A percentile compares a stretch with the other conserved stretches of the same genome.
Conservation (phyloP, 23 tunicate species). For the Aplidium turbinatum region DNA sequence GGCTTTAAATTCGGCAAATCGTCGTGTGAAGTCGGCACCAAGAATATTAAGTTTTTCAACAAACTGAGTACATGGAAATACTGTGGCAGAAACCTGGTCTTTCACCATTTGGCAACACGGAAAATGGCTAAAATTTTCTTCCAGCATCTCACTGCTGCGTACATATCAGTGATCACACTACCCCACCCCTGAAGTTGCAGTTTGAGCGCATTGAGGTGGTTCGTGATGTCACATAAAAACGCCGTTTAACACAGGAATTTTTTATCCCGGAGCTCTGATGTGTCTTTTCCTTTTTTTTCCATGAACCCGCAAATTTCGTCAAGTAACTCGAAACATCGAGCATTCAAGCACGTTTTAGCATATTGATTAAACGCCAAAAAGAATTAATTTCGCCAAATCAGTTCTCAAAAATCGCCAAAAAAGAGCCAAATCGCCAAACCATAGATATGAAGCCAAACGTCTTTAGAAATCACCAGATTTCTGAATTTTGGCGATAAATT, state of each 20-base stretch:
- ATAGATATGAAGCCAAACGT: no score
- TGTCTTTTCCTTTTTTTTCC: slow-evolving; percentile 27
- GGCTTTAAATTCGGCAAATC: slow-evolving; percentile 18
- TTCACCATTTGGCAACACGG: slow-evolving; percentile 8
- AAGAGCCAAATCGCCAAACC: no score
- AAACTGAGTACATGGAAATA: slow-evolving; percentile 1
- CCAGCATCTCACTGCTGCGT: slow-evolving; percentile 15
- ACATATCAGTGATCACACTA: slow-evolving; percentile 27
- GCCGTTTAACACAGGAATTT: slow-evolving; percentile 28
- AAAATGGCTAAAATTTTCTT: slow-evolving; percentile 12
- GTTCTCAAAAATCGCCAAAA: no score
- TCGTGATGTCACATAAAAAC: slow-evolving; percentile 20
- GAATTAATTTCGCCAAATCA: no score
- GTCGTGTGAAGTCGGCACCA: slow-evolving; percentile 18
- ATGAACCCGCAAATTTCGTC: no score
- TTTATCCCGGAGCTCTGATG: slow-evolving; percentile 7
- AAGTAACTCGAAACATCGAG: no score
- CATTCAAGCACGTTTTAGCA: no score
- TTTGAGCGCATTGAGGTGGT: slow-evolving; percentile 22
- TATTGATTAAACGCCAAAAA: no score
- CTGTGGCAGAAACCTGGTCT: neutral
- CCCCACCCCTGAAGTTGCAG: slow-evolving; percentile 30
- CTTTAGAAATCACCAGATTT: no score
- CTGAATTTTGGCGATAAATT: no score
- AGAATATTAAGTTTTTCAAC: slow-evolving; percentile 6